A percentile compares a stretch with the other conserved stretches of the same genome.
These are phyloP conservation scores for Drosophila truncata DNA, from an alignment of 1,140 invertebrate genomes.

Conservation along the genomic window DNA sequence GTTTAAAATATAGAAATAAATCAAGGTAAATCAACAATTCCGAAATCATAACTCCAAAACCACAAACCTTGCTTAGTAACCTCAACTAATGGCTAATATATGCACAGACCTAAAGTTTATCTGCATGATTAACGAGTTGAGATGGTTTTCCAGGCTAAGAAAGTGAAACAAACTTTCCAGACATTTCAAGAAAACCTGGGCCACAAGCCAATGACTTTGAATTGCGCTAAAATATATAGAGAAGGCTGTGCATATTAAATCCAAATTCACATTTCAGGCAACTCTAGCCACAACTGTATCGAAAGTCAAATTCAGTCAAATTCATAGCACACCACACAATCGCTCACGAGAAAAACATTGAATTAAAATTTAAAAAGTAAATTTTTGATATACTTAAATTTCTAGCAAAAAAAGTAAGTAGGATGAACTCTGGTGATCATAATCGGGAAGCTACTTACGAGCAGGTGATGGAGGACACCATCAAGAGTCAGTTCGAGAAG, in stretches of 20 bases:
- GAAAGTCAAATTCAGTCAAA: conserved; percentile 6
- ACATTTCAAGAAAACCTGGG: conserved; percentile 43
- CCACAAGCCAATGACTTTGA: conserved; percentile 33
- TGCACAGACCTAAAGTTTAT: conserved; percentile 64
- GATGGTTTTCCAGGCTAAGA: conserved; percentile 9
- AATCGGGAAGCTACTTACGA: conserved; percentile 16
- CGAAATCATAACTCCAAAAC: neutral
- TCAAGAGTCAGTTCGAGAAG: conserved; percentile 45
- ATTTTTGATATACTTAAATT: conserved; percentile 24
- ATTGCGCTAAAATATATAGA: conserved; percentile 1
- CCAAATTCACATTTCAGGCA: neutral
- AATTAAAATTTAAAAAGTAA: conserved; percentile 21
- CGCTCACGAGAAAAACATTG: neutral
- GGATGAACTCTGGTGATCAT: conserved; percentile 26
- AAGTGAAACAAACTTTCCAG: conserved; percentile 61
- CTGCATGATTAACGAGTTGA: conserved; percentile 69
- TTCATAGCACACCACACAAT: conserved; percentile 15
- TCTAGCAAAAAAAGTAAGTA: conserved; percentile 1
- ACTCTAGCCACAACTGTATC: neutral
- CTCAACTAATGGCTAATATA: conserved; percentile 38
- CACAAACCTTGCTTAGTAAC: neutral
- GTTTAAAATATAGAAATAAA: neutral
- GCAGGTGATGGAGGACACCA: conserved; percentile 43
- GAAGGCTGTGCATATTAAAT: conserved; percentile 18
- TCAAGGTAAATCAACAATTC: neutral